phyloP scores from a whole-genome alignment of 1,140 invertebrate species.

The Bombus consobrinus region DNA sequence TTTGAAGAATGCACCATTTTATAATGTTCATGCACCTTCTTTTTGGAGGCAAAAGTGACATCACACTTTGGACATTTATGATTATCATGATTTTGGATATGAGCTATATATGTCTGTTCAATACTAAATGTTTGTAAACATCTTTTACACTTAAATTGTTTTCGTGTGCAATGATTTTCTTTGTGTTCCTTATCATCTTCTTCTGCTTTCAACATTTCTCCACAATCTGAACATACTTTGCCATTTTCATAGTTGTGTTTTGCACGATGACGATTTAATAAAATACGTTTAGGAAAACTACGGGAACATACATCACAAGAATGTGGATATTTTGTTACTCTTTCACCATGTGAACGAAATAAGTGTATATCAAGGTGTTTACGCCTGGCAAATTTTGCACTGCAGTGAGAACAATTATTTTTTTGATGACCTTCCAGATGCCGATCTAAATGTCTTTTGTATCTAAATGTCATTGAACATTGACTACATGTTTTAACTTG shows the following conservation, averaged over 20 bases:
- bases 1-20: constrained; percentile 63
- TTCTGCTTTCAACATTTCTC: constrained; percentile 67
- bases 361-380: constrained; percentile 78
- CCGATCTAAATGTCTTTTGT: constrained; percentile 76
- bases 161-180: constrained; percentile 72
- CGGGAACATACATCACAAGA: constrained; percentile 69
- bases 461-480: constrained; percentile 75
- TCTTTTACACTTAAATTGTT: constrained; percentile 74
- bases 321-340: constrained; percentile 70
- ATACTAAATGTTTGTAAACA: constrained; percentile 76
- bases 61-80: constrained; percentile 77
- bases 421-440: constrained; percentile 79
- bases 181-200: constrained; percentile 67
- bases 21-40: constrained; percentile 71
- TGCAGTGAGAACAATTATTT: constrained; percentile 78
- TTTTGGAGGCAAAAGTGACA: constrained; percentile 75
- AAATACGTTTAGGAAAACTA: constrained; percentile 75
- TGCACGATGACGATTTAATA: constrained; percentile 74
- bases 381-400: constrained; percentile 75
- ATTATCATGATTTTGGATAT: constrained; percentile 78
- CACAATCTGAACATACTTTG: constrained; percentile 76
- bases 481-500: constrained; percentile 68
- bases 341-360: constrained; percentile 74
- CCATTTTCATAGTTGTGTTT: constrained; percentile 75
- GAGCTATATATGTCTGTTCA: constrained; percentile 76